A percentile compares a stretch with the other conserved stretches of the same genome.
Evolutionary conservation across 2,797 vertebrate genomes (phyloP).

Genomic region (Mormyrus proboscirostris): DNA sequence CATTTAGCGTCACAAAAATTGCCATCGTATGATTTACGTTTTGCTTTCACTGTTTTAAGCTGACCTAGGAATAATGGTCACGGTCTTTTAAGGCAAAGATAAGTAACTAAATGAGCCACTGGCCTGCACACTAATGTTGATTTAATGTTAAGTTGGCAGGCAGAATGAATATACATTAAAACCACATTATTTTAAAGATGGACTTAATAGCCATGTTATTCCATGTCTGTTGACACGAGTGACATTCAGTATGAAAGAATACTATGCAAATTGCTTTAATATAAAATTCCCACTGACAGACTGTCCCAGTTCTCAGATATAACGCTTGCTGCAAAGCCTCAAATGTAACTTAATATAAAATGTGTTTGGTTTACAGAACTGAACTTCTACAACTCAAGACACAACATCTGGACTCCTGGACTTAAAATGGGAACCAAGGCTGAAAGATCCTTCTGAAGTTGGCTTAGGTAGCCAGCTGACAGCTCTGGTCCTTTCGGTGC

Average conservation of each 20-base stretch:
- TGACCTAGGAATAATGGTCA: not conserved
- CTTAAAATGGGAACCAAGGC: not conserved
- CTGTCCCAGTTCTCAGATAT: not conserved
- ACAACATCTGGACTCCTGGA: constrained; percentile 4
- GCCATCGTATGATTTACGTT: not conserved
- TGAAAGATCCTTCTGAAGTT: not conserved
- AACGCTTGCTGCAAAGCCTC: not conserved
- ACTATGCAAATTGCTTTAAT: not conserved
- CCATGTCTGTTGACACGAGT: not conserved
- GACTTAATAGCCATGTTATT: not conserved
- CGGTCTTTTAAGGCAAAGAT: not conserved
- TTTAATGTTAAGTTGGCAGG: not conserved
- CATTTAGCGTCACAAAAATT: not conserved
- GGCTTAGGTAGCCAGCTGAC: not conserved
- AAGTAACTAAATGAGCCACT: not conserved
- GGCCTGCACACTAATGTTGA: not conserved
- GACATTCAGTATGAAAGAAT: not conserved
- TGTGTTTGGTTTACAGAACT: not conserved
- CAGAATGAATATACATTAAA: not conserved
- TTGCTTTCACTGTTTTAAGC: not conserved
- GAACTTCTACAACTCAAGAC: not conserved
- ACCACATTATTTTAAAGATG: not conserved
- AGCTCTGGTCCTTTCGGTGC: not conserved
- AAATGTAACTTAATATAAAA: not conserved
- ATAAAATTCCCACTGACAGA: not conserved